Percentiles rank a stretch among this genome's conserved stretches.
These are phyloP conservation scores for Lonchura striata DNA, from an alignment of 2,113 vertebrate genomes.

Conservation along the genomic window DNA sequence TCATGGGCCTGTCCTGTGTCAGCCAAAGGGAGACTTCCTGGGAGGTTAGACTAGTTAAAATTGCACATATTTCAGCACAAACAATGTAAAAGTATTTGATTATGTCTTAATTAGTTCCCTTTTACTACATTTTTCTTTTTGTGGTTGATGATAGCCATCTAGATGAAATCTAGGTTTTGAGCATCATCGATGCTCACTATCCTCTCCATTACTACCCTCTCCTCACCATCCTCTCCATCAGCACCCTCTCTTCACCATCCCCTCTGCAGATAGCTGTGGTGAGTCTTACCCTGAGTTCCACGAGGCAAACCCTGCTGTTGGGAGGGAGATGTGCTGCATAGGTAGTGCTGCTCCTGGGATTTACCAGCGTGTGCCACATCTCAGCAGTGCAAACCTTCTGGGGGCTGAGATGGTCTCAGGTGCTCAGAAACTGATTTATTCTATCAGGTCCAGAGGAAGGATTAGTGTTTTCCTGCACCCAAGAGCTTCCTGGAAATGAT, in stretches of 20 bases:
- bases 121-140: not conserved
- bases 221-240: not conserved
- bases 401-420: not conserved
- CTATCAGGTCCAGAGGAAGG: not conserved
- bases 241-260: not conserved
- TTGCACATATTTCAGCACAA: not conserved
- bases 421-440: not conserved
- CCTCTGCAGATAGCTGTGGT: not conserved
- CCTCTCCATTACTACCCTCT: not conserved
- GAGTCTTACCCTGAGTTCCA: not conserved
- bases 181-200: fast-evolving
- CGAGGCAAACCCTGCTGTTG: not conserved
- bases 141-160: not conserved
- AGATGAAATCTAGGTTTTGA: not conserved
- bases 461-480: not conserved
- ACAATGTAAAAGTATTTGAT: not conserved
- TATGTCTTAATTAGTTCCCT: not conserved
- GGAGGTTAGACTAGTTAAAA: not conserved
- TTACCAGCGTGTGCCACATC: not conserved
- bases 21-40: not conserved
- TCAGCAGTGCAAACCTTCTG: not conserved
- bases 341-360: fast-evolving
- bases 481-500: not conserved
- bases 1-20: not conserved
- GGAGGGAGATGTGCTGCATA: not conserved